phyloP scores from a whole-genome alignment of 2,797 vertebrate genomes.

The Rhinichthys osculus region DNA sequence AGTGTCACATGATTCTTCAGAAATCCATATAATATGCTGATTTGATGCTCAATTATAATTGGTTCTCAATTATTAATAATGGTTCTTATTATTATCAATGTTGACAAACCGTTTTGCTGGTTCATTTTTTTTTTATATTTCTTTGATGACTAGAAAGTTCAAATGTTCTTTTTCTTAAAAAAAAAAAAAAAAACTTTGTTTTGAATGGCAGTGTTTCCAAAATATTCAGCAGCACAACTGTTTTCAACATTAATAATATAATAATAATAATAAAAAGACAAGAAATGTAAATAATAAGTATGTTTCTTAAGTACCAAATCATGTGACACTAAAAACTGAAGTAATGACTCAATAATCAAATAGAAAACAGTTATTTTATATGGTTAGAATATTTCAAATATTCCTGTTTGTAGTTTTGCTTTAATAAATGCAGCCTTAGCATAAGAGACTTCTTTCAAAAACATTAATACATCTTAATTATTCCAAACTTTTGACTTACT shows the following conservation, averaged over 20 bases:
- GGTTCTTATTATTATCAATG: background rate
- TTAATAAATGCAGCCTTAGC: background rate
- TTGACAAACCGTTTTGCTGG: background rate
- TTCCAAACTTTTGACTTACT: conserved; percentile 1
- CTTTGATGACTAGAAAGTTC: background rate
- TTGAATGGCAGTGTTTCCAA: background rate
- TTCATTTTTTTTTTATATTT: background rate
- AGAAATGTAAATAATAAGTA: background rate
- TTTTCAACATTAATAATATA: background rate
- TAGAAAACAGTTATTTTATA: background rate
- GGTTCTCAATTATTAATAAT: background rate
- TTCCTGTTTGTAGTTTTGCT: background rate
- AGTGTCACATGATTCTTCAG: background rate
- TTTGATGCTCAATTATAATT: background rate
- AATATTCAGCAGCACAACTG: background rate
- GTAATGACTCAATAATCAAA: background rate
- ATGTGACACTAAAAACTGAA: background rate
- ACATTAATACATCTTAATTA: background rate
- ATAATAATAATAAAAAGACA: background rate
- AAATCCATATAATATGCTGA: background rate
- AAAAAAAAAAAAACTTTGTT: no score
- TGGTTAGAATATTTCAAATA: background rate
- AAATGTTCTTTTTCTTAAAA: background rate
- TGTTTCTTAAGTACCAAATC: background rate
- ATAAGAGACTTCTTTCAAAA: background rate